These are phyloP conservation scores for Euleptes europaea DNA, from an alignment of 2,113 vertebrate genomes.

Conservation along the genomic window DNA sequence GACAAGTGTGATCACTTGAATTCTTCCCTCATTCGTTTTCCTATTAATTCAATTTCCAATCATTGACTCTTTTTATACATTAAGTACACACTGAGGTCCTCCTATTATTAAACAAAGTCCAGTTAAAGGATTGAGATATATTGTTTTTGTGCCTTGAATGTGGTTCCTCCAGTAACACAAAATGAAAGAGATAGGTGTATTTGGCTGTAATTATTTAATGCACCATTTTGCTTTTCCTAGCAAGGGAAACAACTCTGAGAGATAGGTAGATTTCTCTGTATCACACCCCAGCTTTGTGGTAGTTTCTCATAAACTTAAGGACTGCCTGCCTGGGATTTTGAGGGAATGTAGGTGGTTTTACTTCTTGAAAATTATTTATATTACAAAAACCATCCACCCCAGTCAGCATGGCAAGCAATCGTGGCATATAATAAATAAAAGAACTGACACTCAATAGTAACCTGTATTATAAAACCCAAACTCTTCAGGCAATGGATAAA, in stretches of 20 bases:
- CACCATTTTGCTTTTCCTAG: not conserved
- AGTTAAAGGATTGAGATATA: not conserved
- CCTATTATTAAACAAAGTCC: not conserved
- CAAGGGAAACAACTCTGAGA: not conserved
- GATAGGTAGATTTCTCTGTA: fast-evolving
- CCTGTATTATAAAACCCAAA: not conserved
- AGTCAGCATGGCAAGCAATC: not conserved
- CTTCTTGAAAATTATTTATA: not conserved
- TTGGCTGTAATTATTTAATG: not conserved
- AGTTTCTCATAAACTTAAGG: not conserved
- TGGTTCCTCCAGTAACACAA: not conserved
- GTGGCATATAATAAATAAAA: not conserved
- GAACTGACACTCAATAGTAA: not conserved
- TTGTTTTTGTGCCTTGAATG: not conserved
- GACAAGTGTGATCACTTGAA: not conserved
- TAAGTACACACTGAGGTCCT: not conserved
- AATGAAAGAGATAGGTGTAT: not conserved
- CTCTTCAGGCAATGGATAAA: not conserved
- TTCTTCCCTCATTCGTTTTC: not conserved
- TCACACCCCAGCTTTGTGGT: not conserved
- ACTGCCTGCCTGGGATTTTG: not conserved
- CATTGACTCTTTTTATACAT: not conserved
- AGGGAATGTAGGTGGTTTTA: not conserved
- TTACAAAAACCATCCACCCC: not conserved
- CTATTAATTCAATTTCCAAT: not conserved